A percentile compares a stretch with the other conserved stretches of the same genome.
phyloP scores from a whole-genome alignment of 2,888 invertebrate species.

The Apodemia mormo region DNA sequence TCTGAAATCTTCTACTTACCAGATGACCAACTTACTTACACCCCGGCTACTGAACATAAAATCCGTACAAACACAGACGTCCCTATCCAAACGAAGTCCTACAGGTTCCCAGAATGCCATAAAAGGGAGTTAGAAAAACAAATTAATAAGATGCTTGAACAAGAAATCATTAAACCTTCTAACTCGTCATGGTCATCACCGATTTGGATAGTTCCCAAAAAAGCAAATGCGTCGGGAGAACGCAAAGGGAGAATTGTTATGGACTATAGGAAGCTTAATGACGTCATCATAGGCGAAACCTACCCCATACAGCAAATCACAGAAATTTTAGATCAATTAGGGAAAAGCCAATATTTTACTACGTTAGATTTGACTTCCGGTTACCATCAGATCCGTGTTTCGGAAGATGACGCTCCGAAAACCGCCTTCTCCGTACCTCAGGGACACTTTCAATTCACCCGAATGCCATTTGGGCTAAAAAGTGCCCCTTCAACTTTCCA shows the following conservation, averaged over 20 bases:
- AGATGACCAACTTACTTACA: background rate
- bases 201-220: constrained; percentile 1
- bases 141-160: background rate
- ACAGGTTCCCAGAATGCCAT: background rate
- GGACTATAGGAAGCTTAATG: background rate
- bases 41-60: background rate
- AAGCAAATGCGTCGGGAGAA: background rate
- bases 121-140: background rate
- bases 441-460: constrained; percentile 32
- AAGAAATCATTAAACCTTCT: background rate
- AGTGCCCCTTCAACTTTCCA: background rate
- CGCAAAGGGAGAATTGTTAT: background rate
- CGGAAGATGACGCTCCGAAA: constrained; percentile 27
- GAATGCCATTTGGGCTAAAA: constrained; percentile 33
- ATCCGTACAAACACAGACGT: background rate
- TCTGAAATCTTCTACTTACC: background rate
- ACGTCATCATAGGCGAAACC: constrained; percentile 17
- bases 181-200: background rate
- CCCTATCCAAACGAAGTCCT: background rate
- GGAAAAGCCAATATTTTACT: constrained; percentile 28
- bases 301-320: constrained; percentile 16
- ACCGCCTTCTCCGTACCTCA: constrained; percentile 33
- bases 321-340: constrained; percentile 19
- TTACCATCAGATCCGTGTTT: constrained; percentile 30
- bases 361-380: constrained; percentile 34